Base-by-base conservation (phyloP, 2,888 invertebrate genomes). In the Chrysolina oricalcia region DNA sequence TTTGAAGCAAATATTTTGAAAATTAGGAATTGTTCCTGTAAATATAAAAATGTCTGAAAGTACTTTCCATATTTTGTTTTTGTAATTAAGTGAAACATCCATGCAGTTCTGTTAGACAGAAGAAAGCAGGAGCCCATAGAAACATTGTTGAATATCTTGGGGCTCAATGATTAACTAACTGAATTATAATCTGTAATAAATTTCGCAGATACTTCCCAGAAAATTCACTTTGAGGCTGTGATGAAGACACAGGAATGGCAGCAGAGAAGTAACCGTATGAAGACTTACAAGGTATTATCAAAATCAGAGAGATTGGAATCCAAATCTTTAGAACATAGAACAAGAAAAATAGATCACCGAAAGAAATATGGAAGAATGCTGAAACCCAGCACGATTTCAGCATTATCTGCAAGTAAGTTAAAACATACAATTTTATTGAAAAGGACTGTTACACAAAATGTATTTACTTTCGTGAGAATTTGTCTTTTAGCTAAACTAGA, bases 201-300 rank as follows among this genome's bases (percentile, higher is more conserved):
- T 53, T 67, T 13, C 17, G 0, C 88, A 95, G 95, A 95, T 88
- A 90, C 94, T 65, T 89, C 92, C 6, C 91, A 93, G 71, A 90
- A 91, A 62, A 87, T 93, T 75, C 95, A 95, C 88, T 89, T 94
- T 85, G 92, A 94, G 72, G 93, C 94, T 78, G 91, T 94, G 81
- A 91, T 93, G 89, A 93, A 94, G 81, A 93, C 94, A 81, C 89
- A 93, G 72, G 96, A 96, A 86, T 96, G 96, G 95, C 95, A 96
- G 83, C 93, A 93, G 85, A 92, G 92, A 83, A 90, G 92, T 86
- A 87, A 91, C 66, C 88, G 90, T 78, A 84, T 88, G 82, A 89
- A 89, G 78, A 82, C 87, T 19, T 78, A 87, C 68, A 89, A 89
- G 80, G 83, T 85, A 59, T 74, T 86, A 48, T 80, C 83, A 23